Evolutionary conservation across 1,140 invertebrate genomes (phyloP), one percentile per base, ranked within the genome.

Genomic region (Cyclargus thomasi): DNA sequence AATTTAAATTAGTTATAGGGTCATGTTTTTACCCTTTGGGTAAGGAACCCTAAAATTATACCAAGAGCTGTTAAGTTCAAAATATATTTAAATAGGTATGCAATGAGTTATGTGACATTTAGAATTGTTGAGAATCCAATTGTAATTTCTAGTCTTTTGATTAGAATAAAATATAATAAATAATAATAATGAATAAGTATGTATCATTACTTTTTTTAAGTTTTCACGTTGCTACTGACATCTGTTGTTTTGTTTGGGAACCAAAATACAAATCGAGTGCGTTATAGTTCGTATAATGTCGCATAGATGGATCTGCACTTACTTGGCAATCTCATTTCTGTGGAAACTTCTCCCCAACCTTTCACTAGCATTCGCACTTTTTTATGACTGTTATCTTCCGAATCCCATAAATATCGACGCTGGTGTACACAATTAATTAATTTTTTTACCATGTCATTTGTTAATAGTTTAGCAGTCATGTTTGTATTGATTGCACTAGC

Each of bases 401-500:
- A 4, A 57, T 66, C 29, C 65, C 65, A 66, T 29, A 66, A 29
- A 29, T 29, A 29, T 6, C 70, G 73, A 11, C 74, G 68, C 11
- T 69, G 74, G 29, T 74, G 75, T 0, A 83, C 64, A 69, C 78
- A 73, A n/a, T 74, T 65, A 53, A 84, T 81, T 0, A 82, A 63
- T 8, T 18, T n/a, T 6, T n/a, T 21, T 6, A 62, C 14, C 39
- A 11, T 47, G 0, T 47, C 39, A 14, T 4, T 4, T 8, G 10
- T 47, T 16, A 47, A 47, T 16, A 14, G 10, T 47, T 8, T 2
- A 47, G 2, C 8, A 16, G 10, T 47, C 39, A 47, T 29, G 29
- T 29, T 29, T 4, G 0, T 29, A 29, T 29, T 29, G 2, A 29
- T 47, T 47, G 39, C 39, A 47, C 39, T 47, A 47, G 14, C 39